Evolutionary conservation across 2,113 vertebrate species (phyloP).

Genomic region (Pleuronectes platessa): DNA sequence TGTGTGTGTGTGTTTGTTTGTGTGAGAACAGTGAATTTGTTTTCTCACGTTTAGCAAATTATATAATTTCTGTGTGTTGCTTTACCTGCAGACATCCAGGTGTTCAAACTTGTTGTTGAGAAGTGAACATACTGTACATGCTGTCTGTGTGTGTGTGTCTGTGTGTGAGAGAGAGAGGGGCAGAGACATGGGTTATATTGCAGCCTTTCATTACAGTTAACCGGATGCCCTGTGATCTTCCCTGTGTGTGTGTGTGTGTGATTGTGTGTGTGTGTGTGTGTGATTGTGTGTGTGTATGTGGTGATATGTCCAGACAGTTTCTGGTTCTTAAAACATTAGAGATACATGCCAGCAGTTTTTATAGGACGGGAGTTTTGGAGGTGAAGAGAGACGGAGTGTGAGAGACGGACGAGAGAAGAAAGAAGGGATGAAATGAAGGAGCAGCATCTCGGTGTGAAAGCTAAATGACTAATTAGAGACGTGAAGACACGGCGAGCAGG

Average conservation of each 20-base stretch:
- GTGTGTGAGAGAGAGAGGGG: no score
- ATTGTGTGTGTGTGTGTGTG: conserved; percentile 2
- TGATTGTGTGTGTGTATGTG: neutral
- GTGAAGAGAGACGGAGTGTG: neutral
- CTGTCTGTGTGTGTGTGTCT: neutral
- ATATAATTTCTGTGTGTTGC: neutral
- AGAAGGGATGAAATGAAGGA: neutral
- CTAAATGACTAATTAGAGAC: neutral
- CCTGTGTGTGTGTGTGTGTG: conserved; percentile 2
- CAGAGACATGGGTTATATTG: conserved; percentile 6
- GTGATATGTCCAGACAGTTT: conserved; percentile 22
- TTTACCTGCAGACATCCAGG: conserved; percentile 48
- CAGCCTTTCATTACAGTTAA: conserved; percentile 67
- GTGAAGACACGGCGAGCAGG: neutral
- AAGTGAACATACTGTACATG: conserved; percentile 21
- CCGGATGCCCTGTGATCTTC: conserved; percentile 61
- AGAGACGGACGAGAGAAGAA: neutral
- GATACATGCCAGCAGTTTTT: conserved; percentile 43
- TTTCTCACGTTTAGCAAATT: neutral
- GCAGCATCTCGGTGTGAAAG: neutral
- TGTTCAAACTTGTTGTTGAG: conserved; percentile 45
- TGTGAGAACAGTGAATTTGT: no score
- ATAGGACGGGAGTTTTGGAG: conserved; percentile 18
- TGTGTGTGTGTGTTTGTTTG: no score
- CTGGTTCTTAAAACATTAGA: no score